A percentile compares a stretch with the other conserved stretches of the same genome.
Evolutionary conservation across 2,888 invertebrate species (phyloP).

Genomic region (Drosophila lacicola): DNA sequence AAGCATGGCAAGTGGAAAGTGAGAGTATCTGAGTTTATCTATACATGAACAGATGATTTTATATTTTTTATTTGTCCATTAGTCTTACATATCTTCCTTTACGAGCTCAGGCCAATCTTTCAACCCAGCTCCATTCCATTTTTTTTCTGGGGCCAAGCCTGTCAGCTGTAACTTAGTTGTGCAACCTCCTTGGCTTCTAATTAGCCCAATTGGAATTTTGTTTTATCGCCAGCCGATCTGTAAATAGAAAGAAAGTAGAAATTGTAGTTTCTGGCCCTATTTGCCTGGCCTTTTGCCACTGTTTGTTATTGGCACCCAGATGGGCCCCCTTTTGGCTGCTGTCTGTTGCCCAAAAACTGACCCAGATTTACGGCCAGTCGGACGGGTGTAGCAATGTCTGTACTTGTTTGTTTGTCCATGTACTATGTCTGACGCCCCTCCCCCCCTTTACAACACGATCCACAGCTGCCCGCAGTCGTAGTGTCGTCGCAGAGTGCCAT

Average conservation of each 20-base stretch:
- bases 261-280: constrained; percentile 29
- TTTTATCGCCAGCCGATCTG: constrained; percentile 14
- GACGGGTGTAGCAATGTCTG: constrained; percentile 11
- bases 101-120: too few relatives aligned
- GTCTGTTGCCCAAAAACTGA: constrained; percentile 71
- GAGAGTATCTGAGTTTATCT: too few relatives aligned
- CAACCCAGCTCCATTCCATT: too few relatives aligned
- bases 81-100: too few relatives aligned
- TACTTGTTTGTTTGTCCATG: constrained; percentile 61
- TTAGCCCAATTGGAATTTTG: constrained; percentile 18
- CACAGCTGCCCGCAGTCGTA: constrained; percentile 14
- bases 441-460: constrained; percentile 14
- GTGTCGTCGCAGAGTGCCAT: constrained; percentile 48
- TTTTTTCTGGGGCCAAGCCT: background rate
- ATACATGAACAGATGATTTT: too few relatives aligned
- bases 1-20: too few relatives aligned
- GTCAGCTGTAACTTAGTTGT: background rate
- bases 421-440: background rate
- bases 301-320: constrained; percentile 58
- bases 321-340: constrained; percentile 41
- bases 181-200: background rate
- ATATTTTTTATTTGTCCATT: too few relatives aligned
- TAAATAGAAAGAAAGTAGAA: constrained; percentile 16
- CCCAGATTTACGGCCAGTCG: constrained; percentile 67
- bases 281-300: constrained; percentile 45